These are phyloP conservation scores for Megalopta genalis DNA, from an alignment of 1,140 invertebrate genomes.

Conservation along the genomic window DNA sequence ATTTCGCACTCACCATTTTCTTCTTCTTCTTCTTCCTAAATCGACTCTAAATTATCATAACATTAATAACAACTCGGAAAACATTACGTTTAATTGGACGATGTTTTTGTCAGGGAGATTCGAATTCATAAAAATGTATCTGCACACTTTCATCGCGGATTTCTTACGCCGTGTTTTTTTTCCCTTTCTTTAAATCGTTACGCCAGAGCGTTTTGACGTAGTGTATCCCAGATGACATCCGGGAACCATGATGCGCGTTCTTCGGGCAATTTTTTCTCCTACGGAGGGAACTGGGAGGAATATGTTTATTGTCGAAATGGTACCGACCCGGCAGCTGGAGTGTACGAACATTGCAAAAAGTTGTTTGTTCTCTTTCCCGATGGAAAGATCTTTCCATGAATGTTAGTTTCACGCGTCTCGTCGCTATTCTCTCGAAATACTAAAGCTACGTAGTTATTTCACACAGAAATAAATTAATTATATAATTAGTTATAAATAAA, in stretches of 20 bases:
- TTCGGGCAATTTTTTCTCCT: slow-evolving; percentile 9
- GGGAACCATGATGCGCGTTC: slow-evolving; percentile 31
- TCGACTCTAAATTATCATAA: too few relatives aligned
- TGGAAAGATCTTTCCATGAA: neutral
- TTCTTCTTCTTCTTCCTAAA: too few relatives aligned
- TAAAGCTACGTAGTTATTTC: too few relatives aligned
- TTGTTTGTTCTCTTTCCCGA: neutral
- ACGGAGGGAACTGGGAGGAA: neutral
- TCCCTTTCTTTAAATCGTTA: slow-evolving; percentile 37
- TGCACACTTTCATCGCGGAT: slow-evolving; percentile 39
- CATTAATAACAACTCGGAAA: too few relatives aligned
- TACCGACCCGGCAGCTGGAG: neutral
- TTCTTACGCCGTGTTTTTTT: slow-evolving; percentile 2
- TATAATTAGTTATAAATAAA: too few relatives aligned
- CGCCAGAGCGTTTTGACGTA: neutral
- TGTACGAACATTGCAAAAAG: slow-evolving; percentile 5
- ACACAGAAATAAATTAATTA: too few relatives aligned
- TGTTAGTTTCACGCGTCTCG: neutral
- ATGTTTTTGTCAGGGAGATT: neutral
- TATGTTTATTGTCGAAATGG: slow-evolving; percentile 9
- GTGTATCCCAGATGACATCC: slow-evolving; percentile 55
- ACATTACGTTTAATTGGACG: too few relatives aligned
- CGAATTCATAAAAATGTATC: slow-evolving; percentile 37
- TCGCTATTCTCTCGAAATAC: neutral
- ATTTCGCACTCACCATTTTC: too few relatives aligned